Evolutionary conservation across 2,113 vertebrate genomes (phyloP), one percentile per base, ranked within the genome.

Genomic region (Urocitellus parryii): DNA sequence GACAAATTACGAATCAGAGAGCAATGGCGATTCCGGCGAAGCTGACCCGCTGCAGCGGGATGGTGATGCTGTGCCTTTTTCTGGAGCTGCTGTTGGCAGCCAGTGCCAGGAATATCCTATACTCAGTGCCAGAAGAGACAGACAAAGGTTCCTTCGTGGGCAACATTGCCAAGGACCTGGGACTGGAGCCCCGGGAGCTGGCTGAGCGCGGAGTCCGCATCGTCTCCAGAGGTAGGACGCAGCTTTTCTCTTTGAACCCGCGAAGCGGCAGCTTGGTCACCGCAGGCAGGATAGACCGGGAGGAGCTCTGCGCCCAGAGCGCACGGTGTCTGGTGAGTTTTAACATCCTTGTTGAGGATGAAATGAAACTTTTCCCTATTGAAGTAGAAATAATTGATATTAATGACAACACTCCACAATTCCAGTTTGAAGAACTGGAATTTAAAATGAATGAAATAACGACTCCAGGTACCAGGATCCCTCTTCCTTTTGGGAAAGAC

Each of bases 331-430:
- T 98, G 16, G 90, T 99, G 88, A 98, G 78, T n/a, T 98, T 99
- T 97, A 98, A 98, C 70, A 92, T 99, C 39, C 98, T 99, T 20
- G 32, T 99, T 25, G 98, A 98, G 82, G 98, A 98, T 96, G 97
- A 98, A 6, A 97, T 99, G 83, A 97, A 98, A 95, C 97, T 99
- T 81, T 98, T 98, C 56, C 96, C 96, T 20, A 76, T 98, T 3
- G 97, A 98, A 37, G 96, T 99, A 39, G 98, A 99, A 96, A 98
- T 99, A 83, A 83, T 90, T 14, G 99, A 99, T 97, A 97, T 99
- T 96, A 99, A 99, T 94, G 98, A 99, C 77, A 99, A 99, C 94
- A 94, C 96, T 14, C 98, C 98, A 9, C 95, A 96, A 6, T 99
- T 99, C 95, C 97, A 96, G 16, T 95, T 97, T 86, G 89, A 96